Conservation (phyloP, 2,888 invertebrate species). For the Steinernema scapterisci region DNA sequence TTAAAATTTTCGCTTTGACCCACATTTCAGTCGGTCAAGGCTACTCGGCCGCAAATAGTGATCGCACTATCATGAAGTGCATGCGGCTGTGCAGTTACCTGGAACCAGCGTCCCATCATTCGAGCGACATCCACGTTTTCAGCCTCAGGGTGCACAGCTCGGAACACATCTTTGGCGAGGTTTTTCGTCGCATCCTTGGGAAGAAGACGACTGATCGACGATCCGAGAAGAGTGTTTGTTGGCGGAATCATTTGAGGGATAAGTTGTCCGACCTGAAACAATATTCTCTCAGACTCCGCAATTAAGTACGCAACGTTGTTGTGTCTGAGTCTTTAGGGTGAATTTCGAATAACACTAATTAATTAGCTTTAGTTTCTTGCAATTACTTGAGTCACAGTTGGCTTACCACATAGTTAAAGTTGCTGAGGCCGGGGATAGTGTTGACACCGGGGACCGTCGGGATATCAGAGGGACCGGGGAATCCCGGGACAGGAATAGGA, state of each 20-base stretch:
- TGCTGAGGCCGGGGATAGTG: conserved; percentile 68
- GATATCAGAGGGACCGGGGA: conserved; percentile 64
- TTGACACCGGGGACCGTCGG: conserved; percentile 68
- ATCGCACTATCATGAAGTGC: conserved; percentile 1
- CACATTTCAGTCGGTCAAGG: conserved; percentile 35
- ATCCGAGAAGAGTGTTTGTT: conserved; percentile 67
- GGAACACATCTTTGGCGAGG: conserved; percentile 67
- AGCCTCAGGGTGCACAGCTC: conserved; percentile 66
- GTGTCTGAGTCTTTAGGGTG: neutral
- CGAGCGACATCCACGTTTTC: conserved; percentile 67
- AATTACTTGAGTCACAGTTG: too few species aligned
- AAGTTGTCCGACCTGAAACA: conserved; percentile 62
- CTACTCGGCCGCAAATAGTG: conserved; percentile 12
- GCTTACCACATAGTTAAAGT: conserved; percentile 67
- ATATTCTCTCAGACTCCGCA: neutral
- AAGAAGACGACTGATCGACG: conserved; percentile 66
- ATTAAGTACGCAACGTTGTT: neutral
- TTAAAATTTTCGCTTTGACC: conserved; percentile 34
- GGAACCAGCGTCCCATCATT: conserved; percentile 69
- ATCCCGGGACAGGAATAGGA: conserved; percentile 63
- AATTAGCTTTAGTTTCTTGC: neutral
- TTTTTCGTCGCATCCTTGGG: conserved; percentile 68
- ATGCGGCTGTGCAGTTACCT: conserved; percentile 45
- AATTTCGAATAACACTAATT: conserved; percentile 2
- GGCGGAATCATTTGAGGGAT: conserved; percentile 68